A percentile compares a stretch with the other conserved stretches of the same genome.
These are phyloP conservation scores for Melanotus villosus DNA, from an alignment of 2,888 invertebrate species.

Conservation along the genomic window DNA sequence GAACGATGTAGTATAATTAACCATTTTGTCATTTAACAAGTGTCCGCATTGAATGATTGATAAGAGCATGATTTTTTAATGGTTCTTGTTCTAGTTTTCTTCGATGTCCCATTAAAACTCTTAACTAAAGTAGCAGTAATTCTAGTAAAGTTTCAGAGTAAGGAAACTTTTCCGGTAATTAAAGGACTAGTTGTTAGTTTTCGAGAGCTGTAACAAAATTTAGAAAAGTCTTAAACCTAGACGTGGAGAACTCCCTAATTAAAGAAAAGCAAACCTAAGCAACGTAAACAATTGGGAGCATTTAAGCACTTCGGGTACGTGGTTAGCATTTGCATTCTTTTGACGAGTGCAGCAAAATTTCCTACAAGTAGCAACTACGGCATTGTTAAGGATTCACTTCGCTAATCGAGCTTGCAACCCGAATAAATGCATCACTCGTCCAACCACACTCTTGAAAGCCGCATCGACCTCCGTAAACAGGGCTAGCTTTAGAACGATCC, in stretches of 20 bases:
- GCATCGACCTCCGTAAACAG: slow-evolving; percentile 13
- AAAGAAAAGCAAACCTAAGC: slow-evolving; percentile 44
- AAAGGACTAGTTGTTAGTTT: slow-evolving; percentile 45
- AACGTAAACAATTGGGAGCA: slow-evolving; percentile 42
- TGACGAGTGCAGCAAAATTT: slow-evolving; percentile 9
- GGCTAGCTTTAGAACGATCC: slow-evolving; percentile 5
- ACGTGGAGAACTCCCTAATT: slow-evolving; percentile 44
- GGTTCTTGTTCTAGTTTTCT: neutral
- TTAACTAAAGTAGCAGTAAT: slow-evolving; percentile 26
- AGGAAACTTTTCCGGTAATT: slow-evolving; percentile 38
- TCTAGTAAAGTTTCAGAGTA: slow-evolving; percentile 11
- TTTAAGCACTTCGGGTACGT: slow-evolving; percentile 35
- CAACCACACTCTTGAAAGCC: slow-evolving; percentile 5
- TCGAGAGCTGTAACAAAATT: slow-evolving; percentile 42
- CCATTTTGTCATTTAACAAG: neutral
- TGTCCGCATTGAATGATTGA: neutral
- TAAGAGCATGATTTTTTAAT: slow-evolving; percentile 11
- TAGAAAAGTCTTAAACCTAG: slow-evolving; percentile 43
- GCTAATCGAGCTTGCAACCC: neutral
- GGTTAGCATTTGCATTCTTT: slow-evolving; percentile 25
- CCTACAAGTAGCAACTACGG: neutral
- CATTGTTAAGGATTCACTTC: no score
- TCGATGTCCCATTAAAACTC: slow-evolving; percentile 24
- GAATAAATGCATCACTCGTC: slow-evolving; percentile 4
- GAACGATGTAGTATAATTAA: slow-evolving; percentile 3